Percentiles rank a stretch among this genome's conserved stretches.
phyloP scores from a whole-genome alignment of 1,140 invertebrate species.

The Ericerus pela region DNA sequence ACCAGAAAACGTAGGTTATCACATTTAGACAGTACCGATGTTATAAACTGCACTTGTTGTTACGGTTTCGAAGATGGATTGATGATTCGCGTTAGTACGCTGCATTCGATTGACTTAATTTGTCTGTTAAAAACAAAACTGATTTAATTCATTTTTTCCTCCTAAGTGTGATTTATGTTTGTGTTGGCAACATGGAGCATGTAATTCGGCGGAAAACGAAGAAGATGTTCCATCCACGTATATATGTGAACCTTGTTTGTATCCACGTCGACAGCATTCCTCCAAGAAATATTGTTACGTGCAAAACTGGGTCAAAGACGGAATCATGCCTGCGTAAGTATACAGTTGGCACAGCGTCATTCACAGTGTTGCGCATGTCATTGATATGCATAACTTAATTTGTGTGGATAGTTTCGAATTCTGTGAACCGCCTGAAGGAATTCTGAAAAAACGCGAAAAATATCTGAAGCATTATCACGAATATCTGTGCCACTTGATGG shows the following conservation, averaged over 20 bases:
- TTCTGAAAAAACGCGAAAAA: background rate
- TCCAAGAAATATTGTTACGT: constrained; percentile 62
- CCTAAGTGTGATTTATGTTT: constrained; percentile 78
- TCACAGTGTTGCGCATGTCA: background rate
- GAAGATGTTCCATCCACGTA: constrained; percentile 77
- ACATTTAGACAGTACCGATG: constrained; percentile 40
- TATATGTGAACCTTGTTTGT: constrained; percentile 69
- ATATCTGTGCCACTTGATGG: background rate
- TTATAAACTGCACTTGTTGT: constrained; percentile 75
- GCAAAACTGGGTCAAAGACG: constrained; percentile 75
- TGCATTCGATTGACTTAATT: background rate
- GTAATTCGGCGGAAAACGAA: constrained; percentile 66
- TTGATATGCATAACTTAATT: constrained; percentile 8
- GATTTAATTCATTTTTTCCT: constrained; percentile 2
- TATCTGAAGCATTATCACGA: background rate
- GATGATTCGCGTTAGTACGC: constrained; percentile 51
- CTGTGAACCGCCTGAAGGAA: background rate
- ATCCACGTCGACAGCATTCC: constrained; percentile 52
- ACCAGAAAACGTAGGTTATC: constrained; percentile 14
- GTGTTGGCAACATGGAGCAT: constrained; percentile 86
- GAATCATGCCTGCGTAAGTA: constrained; percentile 45
- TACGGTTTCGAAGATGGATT: constrained; percentile 76
- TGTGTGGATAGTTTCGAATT: background rate
- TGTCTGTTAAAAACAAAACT: background rate
- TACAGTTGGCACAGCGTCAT: background rate